Base-by-base conservation (phyloP, 2,113 vertebrate species). In the Aegotheles bennettii region DNA sequence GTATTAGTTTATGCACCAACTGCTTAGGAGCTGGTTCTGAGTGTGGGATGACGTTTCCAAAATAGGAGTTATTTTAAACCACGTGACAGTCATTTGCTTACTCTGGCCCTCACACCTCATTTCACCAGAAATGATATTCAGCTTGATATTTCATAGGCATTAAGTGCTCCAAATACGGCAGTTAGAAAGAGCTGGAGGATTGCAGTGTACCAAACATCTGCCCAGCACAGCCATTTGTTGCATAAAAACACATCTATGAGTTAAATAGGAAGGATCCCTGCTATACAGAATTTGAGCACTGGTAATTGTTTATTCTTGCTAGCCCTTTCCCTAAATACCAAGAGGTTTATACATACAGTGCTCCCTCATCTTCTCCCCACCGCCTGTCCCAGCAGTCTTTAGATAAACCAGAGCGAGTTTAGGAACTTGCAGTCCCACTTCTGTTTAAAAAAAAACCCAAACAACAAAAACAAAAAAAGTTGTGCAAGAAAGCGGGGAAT, bases 131-230 rank as follows among this genome's bases (percentile, higher is more conserved):
- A 75, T 48, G 45, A 57, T 3, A 3, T 33, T 89, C 87, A 78
- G 69, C 18, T 69, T 25, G 67, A n/a, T 36, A 80, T 83, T 87
- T 89, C 50, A 31, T 11, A 90, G 48, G 67, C 63, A 65, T 89
- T 97, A 98, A 98, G 97, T 97, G 98, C 97, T 95, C 89, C 73
- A 68, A 94, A 78, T 23, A 50, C 0, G 70, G 69, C 85, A 71
- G 65, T 79, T 40, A 84, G 21, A 93, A 92, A 95, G 87, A 91
- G 71, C 50, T 84, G 54, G 67, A 95, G 67, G 83, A 90, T 3
- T 70, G 50, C 80, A 45, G 79, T 38, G 65, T 63, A 84, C 51
- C 85, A 87, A 89, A 85, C 9, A 9, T 63, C 84, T 93, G 81
- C 80, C 54, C 86, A 76, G 70, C 0, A 2, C 92, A 95, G 80